A percentile compares a stretch with the other conserved stretches of the same genome.
phyloP scores from a whole-genome alignment of 1,140 invertebrate genomes.

The Wasmannia auropunctata region DNA sequence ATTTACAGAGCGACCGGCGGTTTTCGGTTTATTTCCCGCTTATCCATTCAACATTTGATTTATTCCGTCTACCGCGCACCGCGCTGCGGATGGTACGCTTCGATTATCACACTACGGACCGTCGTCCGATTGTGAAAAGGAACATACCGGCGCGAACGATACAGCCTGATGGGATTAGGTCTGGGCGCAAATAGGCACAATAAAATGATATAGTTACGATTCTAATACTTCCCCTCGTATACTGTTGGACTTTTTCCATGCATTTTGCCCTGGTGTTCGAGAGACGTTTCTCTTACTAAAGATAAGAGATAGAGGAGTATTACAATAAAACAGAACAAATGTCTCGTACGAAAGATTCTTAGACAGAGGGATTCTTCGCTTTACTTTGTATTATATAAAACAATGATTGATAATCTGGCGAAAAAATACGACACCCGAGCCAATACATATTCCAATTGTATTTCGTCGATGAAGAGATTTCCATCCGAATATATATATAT shows the following conservation, averaged over 20 bases:
- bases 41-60: slow-evolving; percentile 72
- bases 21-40: slow-evolving; percentile 73
- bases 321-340: not conserved
- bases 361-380: not conserved
- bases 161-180: not conserved
- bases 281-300: not conserved
- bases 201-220: not conserved
- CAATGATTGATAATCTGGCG: not conserved
- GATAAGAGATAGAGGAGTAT: not conserved
- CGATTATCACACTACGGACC: slow-evolving; percentile 49
- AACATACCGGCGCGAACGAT: not conserved
- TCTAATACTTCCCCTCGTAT: not conserved
- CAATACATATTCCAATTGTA: too few species aligned
- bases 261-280: not conserved
- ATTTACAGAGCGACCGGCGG: slow-evolving; percentile 52
- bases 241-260: not conserved
- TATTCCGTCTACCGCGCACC: slow-evolving; percentile 68
- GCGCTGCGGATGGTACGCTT: slow-evolving; percentile 46
- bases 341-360: not conserved
- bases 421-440: not conserved
- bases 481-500: too few species aligned
- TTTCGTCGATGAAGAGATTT: too few species aligned
- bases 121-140: slow-evolving; percentile 23
- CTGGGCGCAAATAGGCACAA: not conserved
- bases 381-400: not conserved